A percentile compares a stretch with the other conserved stretches of the same genome.
phyloP scores from a whole-genome alignment of 2,888 invertebrate species.

The Eristalis arbustorum region DNA sequence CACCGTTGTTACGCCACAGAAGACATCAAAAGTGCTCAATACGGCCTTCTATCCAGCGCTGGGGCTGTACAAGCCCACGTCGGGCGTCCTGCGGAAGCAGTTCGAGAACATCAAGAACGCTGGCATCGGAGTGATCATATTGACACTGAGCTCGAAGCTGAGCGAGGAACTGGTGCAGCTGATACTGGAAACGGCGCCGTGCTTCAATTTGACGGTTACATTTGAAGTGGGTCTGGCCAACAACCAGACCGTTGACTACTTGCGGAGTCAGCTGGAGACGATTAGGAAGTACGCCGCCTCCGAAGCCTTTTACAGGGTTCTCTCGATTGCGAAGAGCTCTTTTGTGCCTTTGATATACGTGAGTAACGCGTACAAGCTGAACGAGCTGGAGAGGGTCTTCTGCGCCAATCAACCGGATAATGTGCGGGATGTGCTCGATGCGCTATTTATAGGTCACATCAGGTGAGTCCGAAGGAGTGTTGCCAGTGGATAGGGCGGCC shows the following conservation, averaged over 20 bases:
- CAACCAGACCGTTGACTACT: slow-evolving; percentile 81
- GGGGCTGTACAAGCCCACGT: slow-evolving; percentile 77
- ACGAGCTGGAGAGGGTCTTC: slow-evolving; percentile 76
- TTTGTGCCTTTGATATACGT: slow-evolving; percentile 84
- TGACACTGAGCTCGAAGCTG: slow-evolving; percentile 81
- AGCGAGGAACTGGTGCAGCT: slow-evolving; percentile 78
- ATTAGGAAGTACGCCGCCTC: slow-evolving; percentile 72
- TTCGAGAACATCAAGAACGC: slow-evolving; percentile 83
- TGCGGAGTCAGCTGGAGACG: slow-evolving; percentile 80
- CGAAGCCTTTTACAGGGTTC: slow-evolving; percentile 78
- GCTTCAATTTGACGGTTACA: slow-evolving; percentile 82
- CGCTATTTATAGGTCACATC: slow-evolving; percentile 82
- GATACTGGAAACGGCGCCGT: slow-evolving; percentile 80
- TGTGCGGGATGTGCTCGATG: slow-evolving; percentile 81
- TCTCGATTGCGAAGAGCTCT: slow-evolving; percentile 75
- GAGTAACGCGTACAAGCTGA: slow-evolving; percentile 84
- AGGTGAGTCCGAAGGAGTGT: slow-evolving; percentile 73
- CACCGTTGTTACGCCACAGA: slow-evolving; percentile 72
- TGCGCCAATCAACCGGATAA: slow-evolving; percentile 78
- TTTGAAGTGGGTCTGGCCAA: slow-evolving; percentile 84
- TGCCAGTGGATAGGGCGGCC: background rate
- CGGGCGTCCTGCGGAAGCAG: slow-evolving; percentile 81
- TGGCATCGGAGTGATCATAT: slow-evolving; percentile 83
- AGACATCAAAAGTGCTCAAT: slow-evolving; percentile 74
- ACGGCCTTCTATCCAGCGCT: slow-evolving; percentile 78